Evolutionary conservation across 2,888 invertebrate species (phyloP), one percentile per base, ranked within the genome.

Genomic region (Lithophane socia): DNA sequence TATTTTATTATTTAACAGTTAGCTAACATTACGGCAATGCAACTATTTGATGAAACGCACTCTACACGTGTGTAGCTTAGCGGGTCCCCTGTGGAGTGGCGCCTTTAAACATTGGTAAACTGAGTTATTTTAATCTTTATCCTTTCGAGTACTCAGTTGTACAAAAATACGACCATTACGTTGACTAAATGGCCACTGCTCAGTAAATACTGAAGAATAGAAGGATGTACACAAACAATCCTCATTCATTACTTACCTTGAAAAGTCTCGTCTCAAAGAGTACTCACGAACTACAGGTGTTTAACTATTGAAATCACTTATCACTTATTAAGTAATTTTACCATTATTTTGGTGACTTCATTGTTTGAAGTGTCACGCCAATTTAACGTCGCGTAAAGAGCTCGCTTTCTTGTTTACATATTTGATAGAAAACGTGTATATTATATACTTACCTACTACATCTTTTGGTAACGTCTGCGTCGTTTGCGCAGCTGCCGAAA

Each of bases 321-420:
- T 54, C 77, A 65, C 49, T 56, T 78, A 80, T 61, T 54, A 66
- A 80, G 80, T 66, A 66, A 66, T 83, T 80, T 78, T 2, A 47
- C 61, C 29, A 79, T 80, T 71, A 79, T 69, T 82, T 80, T 83
- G 56, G 71, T 66, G 80, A 61, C 79, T 47, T 42, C 52, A 79
- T 79, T 83, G 83, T 83, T 78, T 61, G 58, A 13, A 29, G 13
- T 9, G 83, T 65, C 80, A 80, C 80, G 83, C 56, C 37, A 83
- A 66, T 83, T 80, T 71, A 83, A 79, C 65, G 37, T 42, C 2
- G 8, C 60, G n/a, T n/a, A 16, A 49, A 68, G 37, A 47, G 13
- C 58, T 65, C 9, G 10, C 44, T 71, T 56, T 71, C 24, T 56
- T 79, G 83, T 83, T 80, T 83, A 71, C 56, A 79, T 83, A 80